A percentile compares a stretch with the other conserved stretches of the same genome.
Evolutionary conservation across 2,113 vertebrate genomes (phyloP).

Genomic region (Crotalus horridus): DNA sequence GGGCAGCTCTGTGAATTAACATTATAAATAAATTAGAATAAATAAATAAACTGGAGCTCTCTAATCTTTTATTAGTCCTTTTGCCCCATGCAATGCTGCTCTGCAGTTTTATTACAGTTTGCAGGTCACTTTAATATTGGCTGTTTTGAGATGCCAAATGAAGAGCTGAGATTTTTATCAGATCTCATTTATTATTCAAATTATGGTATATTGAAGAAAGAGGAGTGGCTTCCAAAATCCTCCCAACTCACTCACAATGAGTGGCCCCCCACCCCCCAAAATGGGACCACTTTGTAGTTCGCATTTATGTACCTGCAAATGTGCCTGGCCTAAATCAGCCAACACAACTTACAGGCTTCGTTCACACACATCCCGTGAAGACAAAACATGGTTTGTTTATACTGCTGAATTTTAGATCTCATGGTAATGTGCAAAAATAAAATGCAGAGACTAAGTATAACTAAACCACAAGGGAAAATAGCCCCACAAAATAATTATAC

Average conservation of each 20-base stretch:
- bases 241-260: neutral
- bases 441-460: neutral
- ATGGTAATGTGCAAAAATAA: neutral
- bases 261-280: too few relatives aligned
- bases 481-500: neutral
- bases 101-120: neutral
- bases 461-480: neutral
- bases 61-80: neutral
- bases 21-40: neutral
- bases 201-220: neutral
- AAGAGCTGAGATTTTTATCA: neutral
- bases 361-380: neutral
- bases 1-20: neutral
- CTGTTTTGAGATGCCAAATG: neutral
- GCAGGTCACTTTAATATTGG: neutral
- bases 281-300: neutral
- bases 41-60: neutral
- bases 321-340: neutral
- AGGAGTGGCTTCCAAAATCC: neutral
- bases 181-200: neutral
- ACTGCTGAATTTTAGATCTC: neutral
- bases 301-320: neutral
- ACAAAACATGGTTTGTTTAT: neutral
- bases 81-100: neutral
- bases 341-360: neutral